Base-by-base conservation (phyloP, 2,113 vertebrate species). In the Triplophysa rosa region DNA sequence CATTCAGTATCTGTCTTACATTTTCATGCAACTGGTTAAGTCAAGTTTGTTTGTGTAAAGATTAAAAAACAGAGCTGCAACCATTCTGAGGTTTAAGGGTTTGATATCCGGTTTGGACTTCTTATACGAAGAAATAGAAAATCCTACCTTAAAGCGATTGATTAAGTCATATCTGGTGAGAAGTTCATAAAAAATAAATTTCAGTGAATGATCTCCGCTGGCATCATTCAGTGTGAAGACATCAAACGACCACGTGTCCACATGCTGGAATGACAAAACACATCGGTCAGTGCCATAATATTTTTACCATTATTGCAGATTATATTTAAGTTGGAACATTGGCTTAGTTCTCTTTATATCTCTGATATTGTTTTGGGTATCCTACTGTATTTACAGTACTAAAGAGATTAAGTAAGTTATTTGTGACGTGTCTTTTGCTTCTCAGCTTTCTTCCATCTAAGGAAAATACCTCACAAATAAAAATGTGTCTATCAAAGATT, bases 131-230 rank as follows among this genome's bases (percentile, higher is more conserved):
- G 8, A 40, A 40, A 29, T 21, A 45, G 19, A 49, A 12, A 26
- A 66, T 16, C 92, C 89, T 85, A 98, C 97, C 96, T 98, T 99
- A 88, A 99, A 99, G 79, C 89, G 95, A 86, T 92, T 97, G 85
- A 99, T 97, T 84, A 99, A 84, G 90, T 98, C 95, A 23, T 98
- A 99, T 87, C 95, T 95, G 64, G 96, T 98, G 84, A 99, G 95
- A 70, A 98, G 92, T 88, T 99, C 97, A 78, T 97, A 98, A 91
- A 98, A 95, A 91, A 98, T 95, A 87, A 96, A 98, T 89, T 98
- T 99, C 88, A 99, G 91, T 23, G 96, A 94, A 45, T 98, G 97
- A 80, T 97, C 95, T 42, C 94, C 94, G 37, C 97, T 98, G 63
- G 95, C 93, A 11, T 97, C 95, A 1, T 97, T 98, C 84, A 99